phyloP scores from a whole-genome alignment of 2,113 vertebrate species.

The Vimba vimba region DNA sequence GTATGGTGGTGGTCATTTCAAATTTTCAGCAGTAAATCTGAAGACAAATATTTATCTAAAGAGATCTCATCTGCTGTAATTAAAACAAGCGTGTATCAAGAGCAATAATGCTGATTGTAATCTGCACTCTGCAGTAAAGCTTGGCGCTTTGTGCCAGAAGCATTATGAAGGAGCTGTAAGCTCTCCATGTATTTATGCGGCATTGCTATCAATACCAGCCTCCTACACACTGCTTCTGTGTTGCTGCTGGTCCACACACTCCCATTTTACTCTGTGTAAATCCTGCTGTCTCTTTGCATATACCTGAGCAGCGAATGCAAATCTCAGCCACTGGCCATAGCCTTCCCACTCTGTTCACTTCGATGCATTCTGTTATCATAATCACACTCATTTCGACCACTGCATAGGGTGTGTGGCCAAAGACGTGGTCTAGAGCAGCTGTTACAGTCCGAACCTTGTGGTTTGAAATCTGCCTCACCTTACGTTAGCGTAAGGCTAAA shows the following conservation, averaged over 20 bases:
- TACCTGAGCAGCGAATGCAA: constrained; percentile 50
- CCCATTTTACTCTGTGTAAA: constrained; percentile 40
- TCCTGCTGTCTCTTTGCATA: constrained; percentile 39
- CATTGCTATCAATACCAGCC: constrained; percentile 54
- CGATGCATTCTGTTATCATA: neutral
- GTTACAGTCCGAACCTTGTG: neutral
- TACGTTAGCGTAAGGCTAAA: neutral
- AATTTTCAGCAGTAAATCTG: neutral
- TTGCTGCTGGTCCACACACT: constrained; percentile 39
- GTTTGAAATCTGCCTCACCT: neutral
- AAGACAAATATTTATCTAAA: neutral
- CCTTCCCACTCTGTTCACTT: constrained; percentile 10
- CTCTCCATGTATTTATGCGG: constrained; percentile 52
- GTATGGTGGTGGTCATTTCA: neutral
- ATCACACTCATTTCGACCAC: neutral
- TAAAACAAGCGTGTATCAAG: constrained; percentile 7
- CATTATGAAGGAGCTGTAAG: constrained; percentile 37
- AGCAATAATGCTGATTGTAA: constrained; percentile 3
- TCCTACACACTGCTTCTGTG: constrained; percentile 51
- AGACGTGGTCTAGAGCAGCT: neutral
- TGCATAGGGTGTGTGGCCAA: constrained; percentile 5
- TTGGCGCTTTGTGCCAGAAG: neutral
- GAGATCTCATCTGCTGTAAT: neutral
- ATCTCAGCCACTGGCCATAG: constrained; percentile 33
- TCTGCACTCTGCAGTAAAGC: neutral